Base-by-base conservation (phyloP, 2,797 vertebrate genomes). In the Adelosebastes latens region DNA sequence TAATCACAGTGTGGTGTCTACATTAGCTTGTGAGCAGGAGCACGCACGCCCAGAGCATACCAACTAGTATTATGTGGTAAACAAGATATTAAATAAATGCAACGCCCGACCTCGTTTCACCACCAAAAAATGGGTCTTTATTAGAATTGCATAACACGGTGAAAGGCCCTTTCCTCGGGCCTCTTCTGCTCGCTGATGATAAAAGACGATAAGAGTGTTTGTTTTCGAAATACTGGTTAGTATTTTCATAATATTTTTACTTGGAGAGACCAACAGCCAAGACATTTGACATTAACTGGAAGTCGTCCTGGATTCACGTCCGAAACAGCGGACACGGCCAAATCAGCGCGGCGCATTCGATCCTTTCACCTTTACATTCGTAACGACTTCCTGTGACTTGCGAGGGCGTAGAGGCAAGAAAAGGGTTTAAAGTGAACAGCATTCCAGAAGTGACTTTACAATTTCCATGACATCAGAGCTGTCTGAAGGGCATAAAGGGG, bases 171-270 rank as follows among this genome's bases (percentile, higher is more conserved):
- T 55, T 84, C 59, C 88, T 83, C 68, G 0, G 32, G 46, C 58
- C 59, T 66, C 39, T 55, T 71, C 75, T 60, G 69, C 24, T 78
- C 2, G 6, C 68, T 76, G 86, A 90, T 84, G 70, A 90, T 75
- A 78, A 87, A 79, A 83, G 24, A 22, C 1, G 81, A 91, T 89
- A 80, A 79, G 46, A 18, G 20, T 58, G 36, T 82, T 86, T 88
- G 72, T 85, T 92, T 90, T 70, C 77, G 4, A 82, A 77, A 88
- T 79, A 75, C 76, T 60, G 75, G 61, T 79, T 77, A 46, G 27
- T 58, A 69, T 85, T 88, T 91, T 65, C 86, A 89, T 75, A 90
- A 94, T 82, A 86, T 91, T 89, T 92, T 59, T 42, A 60, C 34
- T 60, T 6, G 1, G 11, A 46, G 36, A 49, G 59, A 63, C 70